Conservation (phyloP, 2,113 vertebrate genomes). For the Pleuronectes platessa region DNA sequence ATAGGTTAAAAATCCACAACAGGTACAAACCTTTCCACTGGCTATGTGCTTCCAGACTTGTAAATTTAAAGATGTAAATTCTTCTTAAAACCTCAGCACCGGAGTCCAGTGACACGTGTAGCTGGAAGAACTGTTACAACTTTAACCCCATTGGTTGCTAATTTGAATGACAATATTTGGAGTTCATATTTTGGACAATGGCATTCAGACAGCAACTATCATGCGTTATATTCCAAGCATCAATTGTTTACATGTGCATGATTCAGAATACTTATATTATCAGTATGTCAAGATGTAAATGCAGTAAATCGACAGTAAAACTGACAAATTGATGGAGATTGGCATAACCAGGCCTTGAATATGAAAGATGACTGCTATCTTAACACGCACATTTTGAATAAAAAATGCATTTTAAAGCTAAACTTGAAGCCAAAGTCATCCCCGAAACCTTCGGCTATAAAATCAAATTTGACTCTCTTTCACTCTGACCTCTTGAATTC, state of each 20-base stretch:
- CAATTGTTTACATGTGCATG: slow-evolving; percentile 10
- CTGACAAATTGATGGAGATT: neutral
- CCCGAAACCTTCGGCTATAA: slow-evolving; percentile 11
- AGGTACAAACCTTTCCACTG: slow-evolving; percentile 7
- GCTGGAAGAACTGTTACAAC: too few species aligned
- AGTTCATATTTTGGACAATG: neutral
- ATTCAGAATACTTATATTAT: slow-evolving; percentile 5
- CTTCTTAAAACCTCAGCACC: too few species aligned
- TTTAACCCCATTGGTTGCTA: too few species aligned
- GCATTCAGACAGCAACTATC: neutral
- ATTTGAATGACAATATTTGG: too few species aligned
- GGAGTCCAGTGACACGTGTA: too few species aligned
- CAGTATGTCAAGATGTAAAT: slow-evolving; percentile 18
- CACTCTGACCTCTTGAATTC: slow-evolving; percentile 33
- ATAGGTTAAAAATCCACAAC: neutral
- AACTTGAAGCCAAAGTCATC: slow-evolving; percentile 5
- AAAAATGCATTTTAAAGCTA: slow-evolving; percentile 1
- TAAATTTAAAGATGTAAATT: neutral
- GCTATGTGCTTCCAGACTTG: slow-evolving; percentile 1
- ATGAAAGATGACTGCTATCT: neutral
- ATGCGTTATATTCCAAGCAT: slow-evolving; percentile 5
- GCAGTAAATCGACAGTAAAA: neutral
- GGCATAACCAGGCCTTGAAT: neutral
- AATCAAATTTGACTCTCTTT: slow-evolving; percentile 30
- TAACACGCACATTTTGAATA: neutral